Evolutionary conservation across 2,888 invertebrate species (phyloP), one percentile per base, ranked within the genome.

Genomic region (Hylaea fasciaria): DNA sequence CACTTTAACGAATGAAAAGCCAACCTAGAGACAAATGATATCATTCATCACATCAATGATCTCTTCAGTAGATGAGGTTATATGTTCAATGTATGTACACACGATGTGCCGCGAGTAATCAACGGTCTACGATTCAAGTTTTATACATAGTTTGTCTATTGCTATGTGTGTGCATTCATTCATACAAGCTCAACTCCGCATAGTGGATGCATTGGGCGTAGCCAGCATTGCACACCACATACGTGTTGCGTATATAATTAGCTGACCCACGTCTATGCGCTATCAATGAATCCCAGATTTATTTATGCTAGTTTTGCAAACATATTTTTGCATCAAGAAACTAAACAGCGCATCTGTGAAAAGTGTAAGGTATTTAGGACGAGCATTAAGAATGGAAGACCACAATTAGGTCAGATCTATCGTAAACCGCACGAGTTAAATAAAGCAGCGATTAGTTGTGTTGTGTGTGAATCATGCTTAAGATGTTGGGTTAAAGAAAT

Each of bases 151-250:
- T 40, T 43, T 35, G 32, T 32, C 40, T 46, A 49, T 52, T 58
- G 56, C 58, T 52, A 60, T 62, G 54, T 63, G 65, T 65, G 54
- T 57, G 57, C 66, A 68, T 74, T 70, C 70, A 72, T 73, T 64
- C 64, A 58, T 50, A 37, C 39, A 13, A 50, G 44, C 37, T n/a
- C 12, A 5, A 45, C 39, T 41, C 40, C 8, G 49, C 49, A 35
- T 16, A 14, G 13, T 32, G 40, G 13, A 43, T 16, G 41, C 14
- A 22, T 35, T 37, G 29, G 46, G 41, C 45, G 51, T 46, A 50
- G 16, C 50, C 44, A 17, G 44, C 16, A 29, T 29, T 45, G 12
- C 39, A 40, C 13, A 32, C 11, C 37, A 12, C 37, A 12, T 16
- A n/a, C 35, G 28, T 37, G 11, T 37, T 50, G 49, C 13, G 4